These are phyloP conservation scores for Ormia ochracea DNA, from an alignment of 2,888 invertebrate species.

Conservation along the genomic window DNA sequence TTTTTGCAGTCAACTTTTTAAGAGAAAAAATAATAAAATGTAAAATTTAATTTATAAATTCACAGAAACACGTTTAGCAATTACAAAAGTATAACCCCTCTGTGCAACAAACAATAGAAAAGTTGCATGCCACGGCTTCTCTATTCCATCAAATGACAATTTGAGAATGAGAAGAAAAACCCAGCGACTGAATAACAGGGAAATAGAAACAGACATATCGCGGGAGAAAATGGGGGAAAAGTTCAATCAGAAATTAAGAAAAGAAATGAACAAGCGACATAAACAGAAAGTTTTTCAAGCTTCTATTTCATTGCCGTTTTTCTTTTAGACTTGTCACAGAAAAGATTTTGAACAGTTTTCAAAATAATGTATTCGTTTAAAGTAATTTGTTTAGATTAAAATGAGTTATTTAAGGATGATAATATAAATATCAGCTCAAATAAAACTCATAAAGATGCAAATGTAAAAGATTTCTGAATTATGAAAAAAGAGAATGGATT, in stretches of 20 bases:
- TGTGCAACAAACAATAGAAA: conserved; percentile 36
- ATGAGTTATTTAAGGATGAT: too few relatives aligned
- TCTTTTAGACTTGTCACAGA: conserved; percentile 7
- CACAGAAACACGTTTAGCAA: conserved; percentile 30
- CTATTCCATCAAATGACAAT: conserved; percentile 62
- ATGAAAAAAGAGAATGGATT: too few relatives aligned
- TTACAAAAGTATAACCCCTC: neutral
- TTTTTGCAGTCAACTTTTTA: conserved; percentile 11
- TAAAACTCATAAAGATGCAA: too few relatives aligned
- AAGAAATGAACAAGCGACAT: conserved; percentile 62
- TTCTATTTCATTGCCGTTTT: neutral
- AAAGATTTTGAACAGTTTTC: neutral
- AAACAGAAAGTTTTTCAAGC: conserved; percentile 54
- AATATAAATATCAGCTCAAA: too few relatives aligned
- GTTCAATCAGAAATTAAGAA: conserved; percentile 64
- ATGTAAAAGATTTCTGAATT: too few relatives aligned
- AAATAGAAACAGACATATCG: conserved; percentile 54
- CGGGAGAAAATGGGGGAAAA: conserved; percentile 44
- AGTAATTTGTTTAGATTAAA: neutral
- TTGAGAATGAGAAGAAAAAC: conserved; percentile 28
- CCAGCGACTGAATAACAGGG: conserved; percentile 27
- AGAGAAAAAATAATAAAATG: neutral
- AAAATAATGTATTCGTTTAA: neutral
- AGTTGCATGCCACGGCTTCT: conserved; percentile 45
- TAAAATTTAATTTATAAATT: conserved; percentile 38